These are phyloP conservation scores for Linepithema humile DNA, from an alignment of 1,140 invertebrate genomes.

Conservation along the genomic window DNA sequence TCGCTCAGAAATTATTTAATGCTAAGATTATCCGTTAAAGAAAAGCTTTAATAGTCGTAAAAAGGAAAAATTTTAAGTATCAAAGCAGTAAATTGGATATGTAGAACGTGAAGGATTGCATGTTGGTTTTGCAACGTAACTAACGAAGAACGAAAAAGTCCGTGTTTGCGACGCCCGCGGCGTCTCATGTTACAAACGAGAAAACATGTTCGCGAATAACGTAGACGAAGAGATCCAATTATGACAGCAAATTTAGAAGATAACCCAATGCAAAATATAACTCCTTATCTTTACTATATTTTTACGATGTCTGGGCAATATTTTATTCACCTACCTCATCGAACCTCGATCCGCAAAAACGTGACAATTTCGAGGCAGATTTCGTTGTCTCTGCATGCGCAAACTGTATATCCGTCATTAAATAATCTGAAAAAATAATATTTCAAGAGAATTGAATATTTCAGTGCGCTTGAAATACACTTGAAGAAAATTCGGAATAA, in stretches of 20 bases:
- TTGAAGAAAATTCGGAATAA: not conserved
- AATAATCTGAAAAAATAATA: not conserved
- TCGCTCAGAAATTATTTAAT: too few relatives aligned
- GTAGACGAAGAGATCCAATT: slow-evolving; percentile 22
- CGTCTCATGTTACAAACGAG: slow-evolving; percentile 21
- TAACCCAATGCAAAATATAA: slow-evolving; percentile 10
- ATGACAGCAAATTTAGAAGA: slow-evolving; percentile 46
- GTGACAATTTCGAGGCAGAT: not conserved
- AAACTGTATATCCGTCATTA: not conserved
- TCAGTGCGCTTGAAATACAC: not conserved
- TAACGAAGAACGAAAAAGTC: slow-evolving; percentile 16
- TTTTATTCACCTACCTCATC: not conserved
- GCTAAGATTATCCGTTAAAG: too few relatives aligned
- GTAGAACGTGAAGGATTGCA: slow-evolving; percentile 1
- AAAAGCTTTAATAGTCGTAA: too few relatives aligned
- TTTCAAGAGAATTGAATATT: not conserved
- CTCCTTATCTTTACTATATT: slow-evolving; percentile 13
- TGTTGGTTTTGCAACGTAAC: not conserved
- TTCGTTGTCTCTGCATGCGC: not conserved
- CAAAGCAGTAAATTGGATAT: slow-evolving; percentile 16
- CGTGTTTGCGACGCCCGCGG: slow-evolving; percentile 4
- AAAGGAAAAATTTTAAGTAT: not conserved
- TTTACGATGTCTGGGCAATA: not conserved
- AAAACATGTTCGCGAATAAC: slow-evolving; percentile 27
- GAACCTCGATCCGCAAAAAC: not conserved